Base-by-base conservation (phyloP, 2,888 invertebrate genomes). In the Arrhopalites spinosus region DNA sequence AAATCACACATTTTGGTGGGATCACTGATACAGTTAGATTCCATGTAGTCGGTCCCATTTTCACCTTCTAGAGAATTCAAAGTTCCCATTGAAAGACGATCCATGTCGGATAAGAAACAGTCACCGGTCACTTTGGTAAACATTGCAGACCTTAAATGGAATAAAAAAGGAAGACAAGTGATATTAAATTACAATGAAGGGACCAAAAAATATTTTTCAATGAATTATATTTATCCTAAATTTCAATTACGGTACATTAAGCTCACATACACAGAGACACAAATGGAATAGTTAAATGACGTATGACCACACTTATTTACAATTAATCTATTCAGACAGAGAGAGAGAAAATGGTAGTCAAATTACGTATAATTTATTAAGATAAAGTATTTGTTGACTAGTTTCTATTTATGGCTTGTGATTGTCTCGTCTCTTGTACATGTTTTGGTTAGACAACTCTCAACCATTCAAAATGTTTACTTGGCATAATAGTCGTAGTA, bases 1-100 rank as follows among this genome's bases (percentile, higher is more conserved):
- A 96, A 96, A 87, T 96, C 95, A 87, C 96, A 96, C 79, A 96
- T 88, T 86, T 94, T 95, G 68, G 93, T 93, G n/a, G 95, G 95
- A 84, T 96, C 95, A 84, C 94, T 94, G 47, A 95, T 94, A 86
- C 95, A 95, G 86, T 95, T 94, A 87, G 95, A 95, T 86, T 95
- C 95, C 87, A 95, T 89, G 87, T 94, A 95, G 85, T 95, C 95
- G 84, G 89, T 83, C 72, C 82, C 83, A 79, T 83, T 82, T 85
- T 90, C 90, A 81, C 89, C 89, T 77, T 89, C 87, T 85, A 91
- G 90, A 86, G 94, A 93, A 82, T 91, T 90, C 83, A 88, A 91
- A 74, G 92, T 91, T 82, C 94, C 93, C 84, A 94, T 88, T 73
- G 95, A 94, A 86, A 95, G 90, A 83, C 95, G 90, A 88, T 95